Evolutionary conservation across 2,888 invertebrate species (phyloP).

Genomic region (Drosophila maculinotata): DNA sequence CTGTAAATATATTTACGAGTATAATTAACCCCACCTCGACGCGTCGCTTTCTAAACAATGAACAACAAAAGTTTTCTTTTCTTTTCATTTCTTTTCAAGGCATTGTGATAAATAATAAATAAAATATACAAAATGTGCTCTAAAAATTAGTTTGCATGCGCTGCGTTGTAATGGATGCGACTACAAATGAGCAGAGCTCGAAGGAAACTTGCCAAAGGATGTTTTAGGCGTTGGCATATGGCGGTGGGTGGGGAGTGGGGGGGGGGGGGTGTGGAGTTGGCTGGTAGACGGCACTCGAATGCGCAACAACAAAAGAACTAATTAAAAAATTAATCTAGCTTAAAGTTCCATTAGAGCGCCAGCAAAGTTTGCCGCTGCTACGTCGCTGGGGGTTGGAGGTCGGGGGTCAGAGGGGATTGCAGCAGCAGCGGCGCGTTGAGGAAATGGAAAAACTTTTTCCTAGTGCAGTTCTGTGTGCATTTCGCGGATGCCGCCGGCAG

Average conservation of each 20-base stretch:
- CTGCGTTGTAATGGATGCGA: slow-evolving; percentile 70
- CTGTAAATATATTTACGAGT: no score
- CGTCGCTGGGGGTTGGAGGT: not conserved
- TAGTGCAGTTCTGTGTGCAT: slow-evolving; percentile 64
- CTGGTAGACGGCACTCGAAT: slow-evolving; percentile 66
- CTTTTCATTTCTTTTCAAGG: slow-evolving; percentile 5
- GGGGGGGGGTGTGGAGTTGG: slow-evolving; percentile 9
- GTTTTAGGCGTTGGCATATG: slow-evolving; percentile 37
- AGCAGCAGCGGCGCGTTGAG: slow-evolving; percentile 41
- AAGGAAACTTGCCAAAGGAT: slow-evolving; percentile 56
- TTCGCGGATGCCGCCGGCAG: slow-evolving; percentile 56
- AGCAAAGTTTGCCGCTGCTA: slow-evolving; percentile 65
- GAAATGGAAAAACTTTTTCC: slow-evolving; percentile 78
- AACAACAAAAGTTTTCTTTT: not conserved
- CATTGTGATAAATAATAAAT: slow-evolving; percentile 43
- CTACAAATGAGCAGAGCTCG: slow-evolving; percentile 60
- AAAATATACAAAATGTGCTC: slow-evolving; percentile 47
- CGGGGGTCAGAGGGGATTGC: not conserved
- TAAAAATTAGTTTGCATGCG: slow-evolving; percentile 77
- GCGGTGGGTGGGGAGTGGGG: not conserved
- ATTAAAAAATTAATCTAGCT: slow-evolving; percentile 83
- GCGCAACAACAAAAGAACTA: slow-evolving; percentile 81
- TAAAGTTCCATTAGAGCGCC: slow-evolving; percentile 80
- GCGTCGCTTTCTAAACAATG: no score
- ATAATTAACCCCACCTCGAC: not conserved